Conservation (phyloP, 2,888 invertebrate genomes). For the Machimus rusticus region DNA sequence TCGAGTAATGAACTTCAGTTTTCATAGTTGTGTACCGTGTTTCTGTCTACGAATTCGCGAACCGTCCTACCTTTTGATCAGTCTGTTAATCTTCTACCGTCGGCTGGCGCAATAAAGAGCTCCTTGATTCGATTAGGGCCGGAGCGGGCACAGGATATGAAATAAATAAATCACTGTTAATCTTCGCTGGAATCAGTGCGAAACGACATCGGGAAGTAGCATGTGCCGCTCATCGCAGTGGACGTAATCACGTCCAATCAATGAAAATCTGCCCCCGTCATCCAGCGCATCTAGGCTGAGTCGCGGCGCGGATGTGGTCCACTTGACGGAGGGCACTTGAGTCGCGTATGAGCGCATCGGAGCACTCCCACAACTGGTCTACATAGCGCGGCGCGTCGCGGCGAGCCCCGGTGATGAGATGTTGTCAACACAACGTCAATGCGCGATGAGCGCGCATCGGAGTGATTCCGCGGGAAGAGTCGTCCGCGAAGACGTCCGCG, state of each 20-base stretch:
- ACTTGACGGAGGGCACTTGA: constrained; percentile 14
- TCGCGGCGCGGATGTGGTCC: constrained; percentile 26
- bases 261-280: constrained; percentile 33
- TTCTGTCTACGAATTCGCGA: neutral
- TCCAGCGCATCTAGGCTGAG: constrained; percentile 19
- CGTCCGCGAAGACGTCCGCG: neutral
- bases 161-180: constrained; percentile 42
- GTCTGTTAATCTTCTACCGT: neutral
- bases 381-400: neutral
- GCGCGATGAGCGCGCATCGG: constrained; percentile 15
- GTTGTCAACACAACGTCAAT: constrained; percentile 47
- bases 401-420: constrained; percentile 39
- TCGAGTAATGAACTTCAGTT: too few species aligned
- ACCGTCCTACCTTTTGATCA: neutral
- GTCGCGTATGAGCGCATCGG: neutral
- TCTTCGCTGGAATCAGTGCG: constrained; percentile 6
- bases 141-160: constrained; percentile 22
- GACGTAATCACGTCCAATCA: constrained; percentile 37
- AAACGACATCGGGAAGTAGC: constrained; percentile 1
- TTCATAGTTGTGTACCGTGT: too few species aligned
- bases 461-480: constrained; percentile 1
- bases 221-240: constrained; percentile 16
- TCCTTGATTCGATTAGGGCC: constrained; percentile 7
- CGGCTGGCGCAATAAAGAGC: neutral
- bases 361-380: constrained; percentile 22